Evolutionary conservation across 2,888 invertebrate genomes (phyloP).

Genomic region (Athalia circularis): DNA sequence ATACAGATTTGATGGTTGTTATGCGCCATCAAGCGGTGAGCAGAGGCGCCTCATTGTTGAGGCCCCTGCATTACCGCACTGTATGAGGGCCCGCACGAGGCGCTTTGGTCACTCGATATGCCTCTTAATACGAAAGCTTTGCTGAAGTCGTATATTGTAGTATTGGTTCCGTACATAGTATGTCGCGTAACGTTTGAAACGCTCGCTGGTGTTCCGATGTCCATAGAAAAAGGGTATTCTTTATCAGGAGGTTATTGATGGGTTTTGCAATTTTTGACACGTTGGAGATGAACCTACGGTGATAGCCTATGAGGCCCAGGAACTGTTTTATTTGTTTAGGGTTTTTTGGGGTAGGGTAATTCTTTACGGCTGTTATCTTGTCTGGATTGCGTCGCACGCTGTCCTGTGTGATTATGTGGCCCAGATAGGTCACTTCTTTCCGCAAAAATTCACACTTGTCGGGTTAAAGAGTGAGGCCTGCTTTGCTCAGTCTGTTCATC

Average conservation of each 20-base stretch:
- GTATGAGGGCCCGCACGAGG: too few species aligned
- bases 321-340: slow-evolving; percentile 51
- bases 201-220: slow-evolving; percentile 9
- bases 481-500: slow-evolving; percentile 26
- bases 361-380: slow-evolving; percentile 46
- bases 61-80: too few species aligned
- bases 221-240: slow-evolving; percentile 44
- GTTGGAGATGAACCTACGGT: slow-evolving; percentile 50
- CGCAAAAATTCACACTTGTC: slow-evolving; percentile 46
- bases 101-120: too few species aligned
- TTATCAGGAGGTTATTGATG: slow-evolving; percentile 48
- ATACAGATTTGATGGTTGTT: too few species aligned
- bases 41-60: too few species aligned
- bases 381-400: slow-evolving; percentile 51
- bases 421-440: slow-evolving; percentile 46
- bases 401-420: slow-evolving; percentile 47
- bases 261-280: slow-evolving; percentile 50
- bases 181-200: background rate
- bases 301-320: slow-evolving; percentile 52
- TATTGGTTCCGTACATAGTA: background rate
- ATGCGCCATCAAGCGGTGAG: too few species aligned
- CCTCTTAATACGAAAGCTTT: background rate
- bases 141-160: background rate
- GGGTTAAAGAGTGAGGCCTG: slow-evolving; percentile 36
- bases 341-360: slow-evolving; percentile 50